Base-by-base conservation (phyloP, 2,113 vertebrate genomes). In the Furnarius figulus region DNA sequence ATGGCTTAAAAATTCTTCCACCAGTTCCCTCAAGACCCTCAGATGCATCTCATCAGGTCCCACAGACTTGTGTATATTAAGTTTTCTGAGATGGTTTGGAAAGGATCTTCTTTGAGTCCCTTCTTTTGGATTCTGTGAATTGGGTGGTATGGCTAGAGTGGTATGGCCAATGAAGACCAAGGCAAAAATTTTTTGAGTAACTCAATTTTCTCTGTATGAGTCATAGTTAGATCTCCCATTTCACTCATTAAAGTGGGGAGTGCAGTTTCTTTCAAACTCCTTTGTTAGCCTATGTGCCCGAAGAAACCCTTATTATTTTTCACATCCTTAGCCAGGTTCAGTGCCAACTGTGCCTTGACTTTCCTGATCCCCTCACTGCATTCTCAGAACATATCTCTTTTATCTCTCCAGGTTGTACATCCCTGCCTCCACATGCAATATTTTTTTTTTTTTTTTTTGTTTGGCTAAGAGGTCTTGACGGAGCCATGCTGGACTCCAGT, bases 221-320 rank as follows among this genome's bases (percentile, higher is more conserved):
- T 8, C 39, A 40, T n/a, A 79, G 10, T 28, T 31, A 17, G 6
- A 12, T 72, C 12, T 17, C 30, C 12, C 8, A 6, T 44, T 66
- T 72, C 3, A 6, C 12, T 56, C 12, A 15, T 56, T 12, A 49
- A 14, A 9, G 19, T 0, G 1, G 9, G 4, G 5, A 6, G 8
- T 61, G 65, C 4, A 22, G 3, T 25, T 82, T 56, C 18, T 39
- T 80, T 68, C 28, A 50, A 28, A 15, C 22, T 62, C 35, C 39
- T 61, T 42, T 39, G 3, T 39, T 55, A 39, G 14, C 33, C 6
- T 62, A 5, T 21, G 67, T 65, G 19, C 14, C 16, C 65, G 84
- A 70, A 75, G 30, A 88, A 65, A 30, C 1, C 21, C 7, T 46
- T 52, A 6, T 14, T 79, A 30, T 53, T 75, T 74, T 65, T 47